phyloP scores from a whole-genome alignment of 2,888 invertebrate species.

The Gisinianus flammeolus region DNA sequence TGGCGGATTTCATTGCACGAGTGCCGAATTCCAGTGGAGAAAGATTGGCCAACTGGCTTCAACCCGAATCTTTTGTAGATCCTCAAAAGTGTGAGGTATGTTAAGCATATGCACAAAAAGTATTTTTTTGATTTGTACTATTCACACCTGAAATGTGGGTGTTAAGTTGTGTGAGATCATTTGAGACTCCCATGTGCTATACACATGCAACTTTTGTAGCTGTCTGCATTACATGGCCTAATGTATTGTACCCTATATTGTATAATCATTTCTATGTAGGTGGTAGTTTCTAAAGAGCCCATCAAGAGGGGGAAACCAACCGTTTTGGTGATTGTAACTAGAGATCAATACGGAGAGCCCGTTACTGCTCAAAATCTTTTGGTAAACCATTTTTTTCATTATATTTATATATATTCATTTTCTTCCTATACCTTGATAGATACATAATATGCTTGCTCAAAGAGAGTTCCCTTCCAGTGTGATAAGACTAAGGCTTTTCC shows the following conservation, averaged over 20 bases:
- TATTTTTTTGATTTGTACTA: background rate
- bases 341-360: conserved; percentile 90
- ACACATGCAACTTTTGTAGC: no score
- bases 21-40: conserved; percentile 87
- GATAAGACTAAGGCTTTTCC: no score
- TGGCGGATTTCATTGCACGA: conserved; percentile 89
- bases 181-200: no score
- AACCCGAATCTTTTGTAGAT: conserved; percentile 90
- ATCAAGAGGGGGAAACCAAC: conserved; percentile 82
- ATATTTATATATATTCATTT: no score
- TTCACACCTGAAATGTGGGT: no score
- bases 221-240: background rate
- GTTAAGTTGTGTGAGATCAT: no score
- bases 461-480: no score
- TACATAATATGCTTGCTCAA: no score
- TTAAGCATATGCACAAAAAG: background rate
- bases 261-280: conserved; percentile 37
- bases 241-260: background rate
- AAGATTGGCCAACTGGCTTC: conserved; percentile 90
- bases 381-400: conserved; percentile 64
- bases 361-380: conserved; percentile 84
- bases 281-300: conserved; percentile 60
- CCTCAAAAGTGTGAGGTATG: conserved; percentile 86
- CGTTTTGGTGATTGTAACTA: conserved; percentile 77
- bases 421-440: no score